A percentile compares a stretch with the other conserved stretches of the same genome.
These are phyloP conservation scores for Crossocerus cetratus DNA, from an alignment of 2,888 invertebrate genomes.

Conservation along the genomic window DNA sequence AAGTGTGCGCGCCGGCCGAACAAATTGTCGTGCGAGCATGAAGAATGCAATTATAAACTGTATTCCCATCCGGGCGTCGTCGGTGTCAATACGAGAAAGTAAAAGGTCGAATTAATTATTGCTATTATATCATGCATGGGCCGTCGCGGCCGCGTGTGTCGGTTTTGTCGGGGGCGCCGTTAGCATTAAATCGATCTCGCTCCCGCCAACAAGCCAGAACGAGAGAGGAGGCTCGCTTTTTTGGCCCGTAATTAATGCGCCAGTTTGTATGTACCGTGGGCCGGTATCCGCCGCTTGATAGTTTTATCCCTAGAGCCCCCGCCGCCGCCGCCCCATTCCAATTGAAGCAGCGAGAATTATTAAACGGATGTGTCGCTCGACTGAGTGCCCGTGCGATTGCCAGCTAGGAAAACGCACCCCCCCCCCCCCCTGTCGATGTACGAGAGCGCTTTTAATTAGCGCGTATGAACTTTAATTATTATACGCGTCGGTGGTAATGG, in stretches of 20 bases:
- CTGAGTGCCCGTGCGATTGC: no score
- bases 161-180: background rate
- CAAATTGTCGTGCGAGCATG: background rate
- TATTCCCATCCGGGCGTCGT: no score
- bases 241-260: background rate
- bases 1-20: background rate
- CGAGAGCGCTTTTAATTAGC: constrained; percentile 20
- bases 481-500: constrained; percentile 14
- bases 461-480: constrained; percentile 47
- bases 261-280: background rate
- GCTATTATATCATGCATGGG: background rate
- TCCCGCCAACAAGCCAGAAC: background rate
- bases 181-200: constrained; percentile 2
- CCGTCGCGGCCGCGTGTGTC: background rate
- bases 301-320: constrained; percentile 1
- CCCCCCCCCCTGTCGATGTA: no score
- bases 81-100: background rate
- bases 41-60: background rate
- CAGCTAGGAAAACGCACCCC: no score
- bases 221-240: background rate
- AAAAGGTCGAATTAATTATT: background rate
- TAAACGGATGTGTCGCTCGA: background rate
- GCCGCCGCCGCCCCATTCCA: background rate
- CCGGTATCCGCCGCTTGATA: constrained; percentile 1
- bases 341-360: constrained; percentile 30